A percentile compares a stretch with the other conserved stretches of the same genome.
phyloP scores from a whole-genome alignment of 2,797 vertebrate species.

The Rhodeus uyekii region DNA sequence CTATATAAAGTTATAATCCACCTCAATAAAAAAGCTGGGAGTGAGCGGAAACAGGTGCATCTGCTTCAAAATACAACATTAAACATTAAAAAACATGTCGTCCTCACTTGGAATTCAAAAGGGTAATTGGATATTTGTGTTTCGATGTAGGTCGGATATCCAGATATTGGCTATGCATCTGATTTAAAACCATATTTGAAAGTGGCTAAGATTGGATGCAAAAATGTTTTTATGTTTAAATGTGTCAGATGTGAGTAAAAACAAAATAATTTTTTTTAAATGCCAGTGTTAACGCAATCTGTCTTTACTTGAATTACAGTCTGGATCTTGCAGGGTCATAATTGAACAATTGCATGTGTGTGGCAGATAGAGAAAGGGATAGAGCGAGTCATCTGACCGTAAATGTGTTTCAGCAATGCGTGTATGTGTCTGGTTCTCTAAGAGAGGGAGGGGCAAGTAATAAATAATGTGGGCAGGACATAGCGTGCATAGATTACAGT shows the following conservation, averaged over 20 bases:
- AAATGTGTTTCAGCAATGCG: not conserved
- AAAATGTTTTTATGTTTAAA: not conserved
- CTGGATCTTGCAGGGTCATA: slow-evolving; percentile 38
- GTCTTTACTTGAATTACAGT: slow-evolving; percentile 10
- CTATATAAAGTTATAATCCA: too few relatives aligned
- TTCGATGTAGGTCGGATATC: not conserved
- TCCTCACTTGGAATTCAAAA: not conserved
- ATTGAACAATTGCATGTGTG: not conserved
- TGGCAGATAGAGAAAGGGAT: not conserved
- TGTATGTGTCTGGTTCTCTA: not conserved
- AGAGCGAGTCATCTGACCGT: slow-evolving; percentile 9
- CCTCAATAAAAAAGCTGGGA: too few relatives aligned
- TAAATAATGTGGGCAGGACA: not conserved
- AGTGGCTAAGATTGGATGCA: not conserved
- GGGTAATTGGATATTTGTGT: not conserved
- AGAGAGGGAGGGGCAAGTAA: too few relatives aligned
- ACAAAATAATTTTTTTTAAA: too few relatives aligned
- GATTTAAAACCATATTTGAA: not conserved
- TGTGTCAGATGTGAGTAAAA: not conserved
- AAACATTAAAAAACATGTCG: not conserved
- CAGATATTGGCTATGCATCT: not conserved
- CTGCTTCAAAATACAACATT: not conserved
- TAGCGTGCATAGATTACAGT: not conserved
- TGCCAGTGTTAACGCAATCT: too few relatives aligned
- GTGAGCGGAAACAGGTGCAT: too few relatives aligned